A percentile compares a stretch with the other conserved stretches of the same genome.
These are phyloP conservation scores for Chloroclystis v-ata DNA, from an alignment of 2,888 invertebrate genomes.

Conservation along the genomic window DNA sequence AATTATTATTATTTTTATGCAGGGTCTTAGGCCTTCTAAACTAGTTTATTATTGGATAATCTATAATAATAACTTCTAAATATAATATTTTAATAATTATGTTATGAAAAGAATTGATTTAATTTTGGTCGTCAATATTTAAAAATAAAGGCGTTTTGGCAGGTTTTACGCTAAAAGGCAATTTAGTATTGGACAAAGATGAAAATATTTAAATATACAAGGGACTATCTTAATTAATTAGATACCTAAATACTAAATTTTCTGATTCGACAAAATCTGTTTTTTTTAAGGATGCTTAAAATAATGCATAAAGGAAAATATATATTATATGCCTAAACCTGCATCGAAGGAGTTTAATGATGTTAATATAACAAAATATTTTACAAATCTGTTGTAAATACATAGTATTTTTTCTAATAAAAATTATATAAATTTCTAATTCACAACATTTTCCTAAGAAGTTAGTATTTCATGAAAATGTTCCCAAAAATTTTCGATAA, in stretches of 20 bases:
- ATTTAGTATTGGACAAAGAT: constrained; percentile 23
- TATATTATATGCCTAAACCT: too few relatives aligned
- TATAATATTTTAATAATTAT: constrained; percentile 10
- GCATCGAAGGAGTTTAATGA: neutral
- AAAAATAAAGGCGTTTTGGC: constrained; percentile 29
- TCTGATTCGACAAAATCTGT: too few relatives aligned
- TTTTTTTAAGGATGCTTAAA: too few relatives aligned
- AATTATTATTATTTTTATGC: constrained; percentile 28
- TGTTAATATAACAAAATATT: neutral
- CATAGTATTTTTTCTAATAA: constrained; percentile 6
- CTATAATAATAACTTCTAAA: constrained; percentile 18
- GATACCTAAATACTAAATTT: neutral
- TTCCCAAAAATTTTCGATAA: constrained; percentile 19
- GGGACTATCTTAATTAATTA: neutral
- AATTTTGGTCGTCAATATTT: constrained; percentile 26
- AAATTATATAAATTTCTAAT: constrained; percentile 12
- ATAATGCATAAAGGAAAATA: too few relatives aligned
- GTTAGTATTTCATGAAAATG: constrained; percentile 15
- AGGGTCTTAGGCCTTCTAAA: constrained; percentile 54
- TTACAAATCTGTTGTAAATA: constrained; percentile 18
- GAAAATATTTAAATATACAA: constrained; percentile 6
- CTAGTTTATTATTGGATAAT: constrained; percentile 18
- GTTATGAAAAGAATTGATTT: constrained; percentile 15
- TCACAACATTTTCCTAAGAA: constrained; percentile 22
- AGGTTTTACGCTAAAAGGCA: constrained; percentile 30